phyloP scores from a whole-genome alignment of 2,113 vertebrate species.

The Xenopus borealis region DNA sequence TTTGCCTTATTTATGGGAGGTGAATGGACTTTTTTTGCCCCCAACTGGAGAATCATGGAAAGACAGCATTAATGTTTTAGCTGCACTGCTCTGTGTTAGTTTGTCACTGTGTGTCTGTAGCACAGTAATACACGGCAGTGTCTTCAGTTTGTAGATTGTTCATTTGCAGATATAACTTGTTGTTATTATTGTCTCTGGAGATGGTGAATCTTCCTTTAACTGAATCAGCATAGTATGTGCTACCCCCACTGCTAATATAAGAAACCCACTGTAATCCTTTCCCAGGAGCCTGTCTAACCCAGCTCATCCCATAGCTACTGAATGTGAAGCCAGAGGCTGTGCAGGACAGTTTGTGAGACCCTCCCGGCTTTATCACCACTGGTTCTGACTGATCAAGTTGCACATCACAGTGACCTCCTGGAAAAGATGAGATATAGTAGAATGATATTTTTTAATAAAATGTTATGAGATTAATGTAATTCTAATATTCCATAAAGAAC shows the following conservation, averaged over 20 bases:
- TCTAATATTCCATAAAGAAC: no score
- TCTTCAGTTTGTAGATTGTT: conserved; percentile 21
- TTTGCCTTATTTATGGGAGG: no score
- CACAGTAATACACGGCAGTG: conserved; percentile 27
- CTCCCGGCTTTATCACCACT: conserved; percentile 7
- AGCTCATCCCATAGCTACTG: background rate
- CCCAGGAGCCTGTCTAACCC: conserved; percentile 17
- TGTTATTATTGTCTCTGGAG: conserved; percentile 30
- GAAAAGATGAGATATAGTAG: conserved; percentile 4
- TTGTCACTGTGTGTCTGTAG: conserved; percentile 17
- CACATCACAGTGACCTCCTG: conserved; percentile 12
- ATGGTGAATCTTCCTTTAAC: conserved; percentile 38
- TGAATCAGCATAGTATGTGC: background rate
- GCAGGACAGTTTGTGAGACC: conserved; percentile 23
- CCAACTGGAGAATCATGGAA: no score
- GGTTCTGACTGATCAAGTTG: conserved; percentile 24
- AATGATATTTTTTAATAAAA: background rate
- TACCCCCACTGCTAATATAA: background rate
- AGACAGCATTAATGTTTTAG: background rate
- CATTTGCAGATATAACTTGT: conserved; percentile 18
- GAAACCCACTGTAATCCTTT: conserved; percentile 13
- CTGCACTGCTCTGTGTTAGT: background rate
- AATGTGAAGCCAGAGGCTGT: conserved; percentile 22
- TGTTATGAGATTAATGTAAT: background rate
- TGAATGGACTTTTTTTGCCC: no score